Conservation (phyloP, 2,113 vertebrate genomes). For the Barbus barbus region DNA sequence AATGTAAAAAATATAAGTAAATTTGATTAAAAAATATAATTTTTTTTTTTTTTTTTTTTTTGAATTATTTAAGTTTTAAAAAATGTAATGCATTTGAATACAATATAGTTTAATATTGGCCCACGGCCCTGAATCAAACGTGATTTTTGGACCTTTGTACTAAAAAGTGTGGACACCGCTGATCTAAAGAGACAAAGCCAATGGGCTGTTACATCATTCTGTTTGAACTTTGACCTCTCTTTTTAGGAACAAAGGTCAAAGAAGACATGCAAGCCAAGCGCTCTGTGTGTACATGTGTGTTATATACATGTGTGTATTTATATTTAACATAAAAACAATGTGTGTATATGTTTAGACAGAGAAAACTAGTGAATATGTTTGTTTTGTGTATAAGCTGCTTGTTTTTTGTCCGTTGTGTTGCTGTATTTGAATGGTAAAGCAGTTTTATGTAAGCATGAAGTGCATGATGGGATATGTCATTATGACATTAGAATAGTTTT, state of each 20-base stretch:
- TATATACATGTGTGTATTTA: too few relatives aligned
- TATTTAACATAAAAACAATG: too few relatives aligned
- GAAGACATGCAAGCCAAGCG: conserved; percentile 22
- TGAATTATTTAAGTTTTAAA: too few relatives aligned
- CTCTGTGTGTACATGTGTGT: too few relatives aligned
- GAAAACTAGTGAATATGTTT: too few relatives aligned
- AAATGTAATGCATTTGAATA: neutral
- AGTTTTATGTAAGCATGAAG: too few relatives aligned
- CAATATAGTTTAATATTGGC: neutral
- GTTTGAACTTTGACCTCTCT: conserved; percentile 38
- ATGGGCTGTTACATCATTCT: conserved; percentile 37
- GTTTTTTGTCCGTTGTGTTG: neutral
- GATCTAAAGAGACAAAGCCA: neutral
- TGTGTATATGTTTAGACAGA: too few relatives aligned
- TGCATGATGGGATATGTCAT: conserved; percentile 19
- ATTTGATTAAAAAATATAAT: too few relatives aligned
- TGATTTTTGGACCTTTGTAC: neutral
- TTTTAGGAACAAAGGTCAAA: conserved; percentile 35
- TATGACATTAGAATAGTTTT: conserved; percentile 41
- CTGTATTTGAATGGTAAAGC: neutral
- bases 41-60: too few relatives aligned
- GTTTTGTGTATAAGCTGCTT: neutral
- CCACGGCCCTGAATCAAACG: too few relatives aligned
- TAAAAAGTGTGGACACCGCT: neutral
- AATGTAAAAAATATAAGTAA: too few relatives aligned